These are phyloP conservation scores for Ceratoteleas bidentatus DNA, from an alignment of 1,140 invertebrate genomes.

Conservation along the genomic window DNA sequence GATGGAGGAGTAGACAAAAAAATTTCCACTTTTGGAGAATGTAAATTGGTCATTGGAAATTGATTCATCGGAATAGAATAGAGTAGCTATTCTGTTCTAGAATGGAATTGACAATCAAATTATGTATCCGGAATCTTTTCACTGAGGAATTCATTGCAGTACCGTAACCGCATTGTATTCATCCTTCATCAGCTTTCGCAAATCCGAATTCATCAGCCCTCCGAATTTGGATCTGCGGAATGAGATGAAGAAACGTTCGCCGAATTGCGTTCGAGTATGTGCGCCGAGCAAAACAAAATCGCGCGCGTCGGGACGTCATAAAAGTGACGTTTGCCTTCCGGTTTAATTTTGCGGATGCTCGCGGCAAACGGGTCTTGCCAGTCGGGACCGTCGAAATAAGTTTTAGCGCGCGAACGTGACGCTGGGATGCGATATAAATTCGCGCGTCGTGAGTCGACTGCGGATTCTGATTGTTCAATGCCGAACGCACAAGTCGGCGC, in stretches of 20 bases:
- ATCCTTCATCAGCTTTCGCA: no score
- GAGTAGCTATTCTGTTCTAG: no score
- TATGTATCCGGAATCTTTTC: no score
- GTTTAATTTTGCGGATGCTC: slow-evolving; percentile 46
- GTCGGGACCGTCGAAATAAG: slow-evolving; percentile 35
- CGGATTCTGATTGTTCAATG: slow-evolving; percentile 60
- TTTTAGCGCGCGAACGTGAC: slow-evolving; percentile 62
- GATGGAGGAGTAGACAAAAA: no score
- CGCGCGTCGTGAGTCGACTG: slow-evolving; percentile 61
- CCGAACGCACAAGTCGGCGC: no score
- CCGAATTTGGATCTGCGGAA: not conserved
- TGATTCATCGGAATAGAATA: no score
- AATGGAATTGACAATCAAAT: no score
- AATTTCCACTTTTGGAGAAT: no score
- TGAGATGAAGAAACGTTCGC: not conserved
- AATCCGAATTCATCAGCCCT: no score
- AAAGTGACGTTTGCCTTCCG: slow-evolving; percentile 38
- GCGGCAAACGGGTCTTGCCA: slow-evolving; percentile 51
- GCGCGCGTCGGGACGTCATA: slow-evolving; percentile 35
- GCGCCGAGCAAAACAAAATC: slow-evolving; percentile 25
- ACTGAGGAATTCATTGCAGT: no score
- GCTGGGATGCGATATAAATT: slow-evolving; percentile 62
- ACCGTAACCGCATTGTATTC: no score
- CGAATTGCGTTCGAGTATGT: slow-evolving; percentile 6
- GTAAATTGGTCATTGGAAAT: no score